These are phyloP conservation scores for Microplitis demolitor DNA, from an alignment of 1,140 invertebrate genomes.

Conservation along the genomic window DNA sequence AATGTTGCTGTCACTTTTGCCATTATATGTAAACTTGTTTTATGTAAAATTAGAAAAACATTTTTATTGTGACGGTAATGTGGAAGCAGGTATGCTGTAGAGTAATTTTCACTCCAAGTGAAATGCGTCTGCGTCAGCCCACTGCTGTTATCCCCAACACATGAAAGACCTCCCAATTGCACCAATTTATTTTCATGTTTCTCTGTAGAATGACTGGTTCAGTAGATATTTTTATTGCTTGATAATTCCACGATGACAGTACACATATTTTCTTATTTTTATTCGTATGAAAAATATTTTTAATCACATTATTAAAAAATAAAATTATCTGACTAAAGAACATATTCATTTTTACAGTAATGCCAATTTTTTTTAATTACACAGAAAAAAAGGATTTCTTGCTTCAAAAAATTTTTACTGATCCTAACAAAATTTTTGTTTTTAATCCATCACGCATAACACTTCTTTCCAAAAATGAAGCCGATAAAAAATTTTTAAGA, in stretches of 20 bases:
- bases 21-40: not conserved
- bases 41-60: constrained; percentile 11
- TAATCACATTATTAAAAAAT: too few relatives aligned
- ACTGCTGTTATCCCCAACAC: not conserved
- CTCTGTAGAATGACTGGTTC: constrained; percentile 10
- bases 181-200: constrained; percentile 23
- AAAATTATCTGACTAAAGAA: too few relatives aligned
- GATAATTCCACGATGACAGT: constrained; percentile 7
- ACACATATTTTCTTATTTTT: not conserved
- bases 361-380: too few relatives aligned
- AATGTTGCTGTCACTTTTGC: not conserved
- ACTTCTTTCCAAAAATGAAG: too few relatives aligned
- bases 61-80: constrained; percentile 1
- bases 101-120: constrained; percentile 17
- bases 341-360: too few relatives aligned
- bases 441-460: too few relatives aligned
- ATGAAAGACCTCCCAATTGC: constrained; percentile 14
- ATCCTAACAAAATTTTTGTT: too few relatives aligned
- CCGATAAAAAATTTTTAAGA: too few relatives aligned
- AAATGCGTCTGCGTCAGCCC: not conserved
- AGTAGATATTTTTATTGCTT: constrained; percentile 22
- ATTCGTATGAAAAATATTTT: not conserved
- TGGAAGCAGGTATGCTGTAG: not conserved
- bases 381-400: too few relatives aligned
- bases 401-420: too few relatives aligned